phyloP scores from a whole-genome alignment of 2,797 vertebrate species.

The Molossus molossus region DNA sequence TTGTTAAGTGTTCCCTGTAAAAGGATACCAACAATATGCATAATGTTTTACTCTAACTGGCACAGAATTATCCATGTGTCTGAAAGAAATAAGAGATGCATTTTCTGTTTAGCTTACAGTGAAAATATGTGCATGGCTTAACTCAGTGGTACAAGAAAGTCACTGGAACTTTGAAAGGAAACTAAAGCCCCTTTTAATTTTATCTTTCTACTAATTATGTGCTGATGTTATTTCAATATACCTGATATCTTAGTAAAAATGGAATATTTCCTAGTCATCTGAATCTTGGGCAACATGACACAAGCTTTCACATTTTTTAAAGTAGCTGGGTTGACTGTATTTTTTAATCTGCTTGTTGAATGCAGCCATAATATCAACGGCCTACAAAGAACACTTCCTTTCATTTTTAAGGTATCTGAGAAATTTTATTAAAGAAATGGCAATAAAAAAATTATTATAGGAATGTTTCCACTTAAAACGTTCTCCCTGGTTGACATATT shows the following conservation, averaged over 20 bases:
- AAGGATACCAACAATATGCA: neutral
- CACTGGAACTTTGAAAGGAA: neutral
- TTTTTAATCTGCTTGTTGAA: slow-evolving; percentile 52
- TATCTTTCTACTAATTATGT: neutral
- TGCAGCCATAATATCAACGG: slow-evolving; percentile 37
- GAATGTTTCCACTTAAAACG: slow-evolving; percentile 69
- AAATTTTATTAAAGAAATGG: slow-evolving; percentile 64
- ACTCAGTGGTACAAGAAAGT: neutral
- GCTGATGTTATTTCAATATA: neutral
- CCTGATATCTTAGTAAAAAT: slow-evolving; percentile 54
- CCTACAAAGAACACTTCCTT: slow-evolving; percentile 42
- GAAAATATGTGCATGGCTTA: neutral
- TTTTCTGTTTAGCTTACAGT: neutral
- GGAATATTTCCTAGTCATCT: neutral
- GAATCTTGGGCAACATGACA: slow-evolving; percentile 7
- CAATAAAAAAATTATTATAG: slow-evolving; percentile 65
- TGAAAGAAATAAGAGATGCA: slow-evolving; percentile 4
- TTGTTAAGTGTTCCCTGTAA: neutral
- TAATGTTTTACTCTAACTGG: neutral
- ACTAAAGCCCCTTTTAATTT: neutral
- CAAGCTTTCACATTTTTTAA: neutral
- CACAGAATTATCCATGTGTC: neutral
- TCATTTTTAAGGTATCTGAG: slow-evolving; percentile 65
- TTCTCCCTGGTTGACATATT: slow-evolving; percentile 56
- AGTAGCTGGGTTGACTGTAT: neutral